phyloP scores from a whole-genome alignment of 2,888 invertebrate species.

The Dorcus hopei region DNA sequence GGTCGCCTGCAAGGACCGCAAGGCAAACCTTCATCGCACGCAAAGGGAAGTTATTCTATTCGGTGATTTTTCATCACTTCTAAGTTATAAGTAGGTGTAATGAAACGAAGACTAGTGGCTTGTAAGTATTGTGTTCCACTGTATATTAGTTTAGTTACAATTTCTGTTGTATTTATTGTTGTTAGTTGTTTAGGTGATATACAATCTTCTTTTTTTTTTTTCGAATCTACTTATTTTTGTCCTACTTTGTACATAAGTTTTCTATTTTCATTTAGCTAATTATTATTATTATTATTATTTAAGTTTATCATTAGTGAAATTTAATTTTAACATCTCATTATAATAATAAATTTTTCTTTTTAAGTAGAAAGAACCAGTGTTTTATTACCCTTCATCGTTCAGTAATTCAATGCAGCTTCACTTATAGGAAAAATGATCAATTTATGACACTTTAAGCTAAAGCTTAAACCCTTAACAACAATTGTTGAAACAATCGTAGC shows the following conservation, averaged over 20 bases:
- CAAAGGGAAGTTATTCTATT: constrained; percentile 23
- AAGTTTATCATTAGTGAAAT: too few species aligned
- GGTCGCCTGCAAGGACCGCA: background rate
- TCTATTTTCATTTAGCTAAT: too few species aligned
- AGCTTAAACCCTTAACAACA: too few species aligned
- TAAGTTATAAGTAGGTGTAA: constrained; percentile 17
- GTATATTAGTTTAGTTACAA: constrained; percentile 19
- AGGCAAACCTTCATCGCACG: constrained; percentile 20
- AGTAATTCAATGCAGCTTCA: too few species aligned
- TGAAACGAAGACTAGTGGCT: constrained; percentile 17
- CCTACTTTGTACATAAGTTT: background rate
- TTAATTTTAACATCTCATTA: too few species aligned
- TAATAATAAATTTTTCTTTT: too few species aligned
- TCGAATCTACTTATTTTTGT: background rate
- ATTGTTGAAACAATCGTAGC: too few species aligned
- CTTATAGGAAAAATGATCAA: too few species aligned
- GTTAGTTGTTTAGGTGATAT: constrained; percentile 23
- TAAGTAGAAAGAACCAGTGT: too few species aligned
- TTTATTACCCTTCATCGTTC: too few species aligned
- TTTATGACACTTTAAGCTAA: too few species aligned
- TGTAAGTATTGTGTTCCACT: constrained; percentile 26
- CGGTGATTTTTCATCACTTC: constrained; percentile 27
- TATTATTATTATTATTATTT: too few species aligned
- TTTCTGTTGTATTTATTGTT: constrained; percentile 30
- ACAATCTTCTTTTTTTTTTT: background rate